Base-by-base conservation (phyloP, 2,113 vertebrate species). In the Acanthochromis polyacanthus region DNA sequence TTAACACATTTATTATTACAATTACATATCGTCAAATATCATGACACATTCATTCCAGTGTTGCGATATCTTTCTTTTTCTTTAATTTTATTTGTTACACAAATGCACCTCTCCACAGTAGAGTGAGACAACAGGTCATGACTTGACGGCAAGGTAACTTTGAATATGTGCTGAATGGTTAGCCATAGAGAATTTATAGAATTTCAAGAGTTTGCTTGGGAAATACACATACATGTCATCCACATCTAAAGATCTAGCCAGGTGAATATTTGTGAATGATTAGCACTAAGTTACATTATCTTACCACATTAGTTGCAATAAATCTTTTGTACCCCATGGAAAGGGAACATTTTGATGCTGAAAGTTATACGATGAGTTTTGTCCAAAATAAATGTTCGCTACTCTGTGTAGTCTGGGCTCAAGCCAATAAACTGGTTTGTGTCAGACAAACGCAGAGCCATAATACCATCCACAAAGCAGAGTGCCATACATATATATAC, bases 141-240 rank as follows among this genome's bases (percentile, higher is more conserved):
- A 59, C 72, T 14, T 58, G 57, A 20, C 60, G 56, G 28, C n/a
- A 9, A 36, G 11, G 46, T 23, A 67, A 69, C 36, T 50, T 3
- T 56, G 36, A 72, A 48, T 28, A 25, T 58, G 36, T 45, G 63
- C 10, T 28, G n/a, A 46, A 55, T 72, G 60, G 51, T 75, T 55
- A 23, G 50, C n/a, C 40, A 51, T 0, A 4, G 23, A 46, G 22
- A 67, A 43, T 12, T 17, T 22, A 36, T 45, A 61, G 20, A 19
- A 11, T 58, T 46, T 46, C 30, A 11, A 2, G 20, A 55, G 32
- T 43, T 51, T 19, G 48, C 20, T 3, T 17, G 19, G 48, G 7
- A 51, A 43, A 51, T 51, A 3, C 19, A 10, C 16, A 17, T 7
- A 48, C 19, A 15, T 8, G 25, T 50, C 19, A 32, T 23, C 4